Conservation (phyloP, 2,888 invertebrate species). For the Clunio marinus region DNA sequence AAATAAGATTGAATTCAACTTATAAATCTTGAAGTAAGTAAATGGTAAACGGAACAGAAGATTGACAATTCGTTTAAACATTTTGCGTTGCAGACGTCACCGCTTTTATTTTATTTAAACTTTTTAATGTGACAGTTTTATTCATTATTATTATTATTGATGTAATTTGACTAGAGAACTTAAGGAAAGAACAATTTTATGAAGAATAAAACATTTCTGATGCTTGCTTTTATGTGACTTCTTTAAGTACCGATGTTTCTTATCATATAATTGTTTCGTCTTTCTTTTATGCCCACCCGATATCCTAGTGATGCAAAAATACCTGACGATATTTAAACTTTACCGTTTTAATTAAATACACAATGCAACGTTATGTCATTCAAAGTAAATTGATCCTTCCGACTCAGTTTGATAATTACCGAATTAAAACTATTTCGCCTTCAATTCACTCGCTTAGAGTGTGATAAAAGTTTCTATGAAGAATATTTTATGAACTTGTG, state of each 20-base stretch:
- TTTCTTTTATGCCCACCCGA: neutral
- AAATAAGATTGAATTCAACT: too few relatives aligned
- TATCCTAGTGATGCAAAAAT: conserved; percentile 7
- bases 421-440: neutral
- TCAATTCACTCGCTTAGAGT: too few relatives aligned
- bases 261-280: neutral
- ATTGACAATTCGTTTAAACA: conserved; percentile 35
- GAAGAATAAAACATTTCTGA: too few relatives aligned
- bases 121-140: conserved; percentile 37
- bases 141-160: conserved; percentile 32
- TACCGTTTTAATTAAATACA: neutral
- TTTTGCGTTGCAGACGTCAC: conserved; percentile 22
- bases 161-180: conserved; percentile 11
- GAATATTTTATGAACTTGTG: neutral
- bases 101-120: neutral
- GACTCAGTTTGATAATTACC: neutral
- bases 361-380: conserved; percentile 1
- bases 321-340: conserved; percentile 20
- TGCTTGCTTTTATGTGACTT: too few relatives aligned
- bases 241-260: too few relatives aligned
- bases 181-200: too few relatives aligned
- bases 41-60: neutral
- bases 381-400: neutral
- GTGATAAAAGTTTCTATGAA: neutral
- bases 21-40: too few relatives aligned